Evolutionary conservation across 1,140 invertebrate species (phyloP), one percentile per base, ranked within the genome.

Genomic region (Saccostrea echinata): DNA sequence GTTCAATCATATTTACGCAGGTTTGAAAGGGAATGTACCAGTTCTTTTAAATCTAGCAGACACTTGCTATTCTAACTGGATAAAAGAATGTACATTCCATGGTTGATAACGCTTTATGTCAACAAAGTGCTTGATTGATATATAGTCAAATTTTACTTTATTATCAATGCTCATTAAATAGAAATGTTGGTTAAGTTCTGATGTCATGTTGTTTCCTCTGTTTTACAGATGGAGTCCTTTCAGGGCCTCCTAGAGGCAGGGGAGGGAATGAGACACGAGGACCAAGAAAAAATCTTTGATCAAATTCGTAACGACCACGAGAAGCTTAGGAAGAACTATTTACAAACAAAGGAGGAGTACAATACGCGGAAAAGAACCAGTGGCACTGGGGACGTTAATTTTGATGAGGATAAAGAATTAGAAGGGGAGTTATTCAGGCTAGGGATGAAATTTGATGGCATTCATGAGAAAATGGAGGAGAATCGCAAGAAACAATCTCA

Each of bases 401-500:
- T 94, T 91, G 94, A 94, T 88, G 86, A 91, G 6, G 91, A 92
- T 64, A 94, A 94, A 83, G 92, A 94, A 85, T 57, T 94, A 12
- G 93, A 93, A 76, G 94, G 94, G 51, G 92, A 94, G 88, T 87
- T 94, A 24, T 94, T 94, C 86, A 91, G 92, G 82, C 88, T 94
- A 16, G 93, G 93, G 12, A 94, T 94, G 94, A 93, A 92, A 81
- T 92, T 94, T 89, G 94, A 94, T 89, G 93, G 93, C 86, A 91
- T 94, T 86, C 93, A 94, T 84, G 93, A 93, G 82, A 91, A 89
- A 86, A 92, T 94, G 21, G 92, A 94, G 13, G 91, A 90, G 24
- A 93, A 93, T 85, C 61, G 91, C 30, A 92, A 92, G 61, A 93
- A 91, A 71, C 86, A 90, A 3, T 89, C 91, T 21, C 86, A 92